These are phyloP conservation scores for Rostratula benghalensis DNA, from an alignment of 2,113 vertebrate species.

Conservation along the genomic window DNA sequence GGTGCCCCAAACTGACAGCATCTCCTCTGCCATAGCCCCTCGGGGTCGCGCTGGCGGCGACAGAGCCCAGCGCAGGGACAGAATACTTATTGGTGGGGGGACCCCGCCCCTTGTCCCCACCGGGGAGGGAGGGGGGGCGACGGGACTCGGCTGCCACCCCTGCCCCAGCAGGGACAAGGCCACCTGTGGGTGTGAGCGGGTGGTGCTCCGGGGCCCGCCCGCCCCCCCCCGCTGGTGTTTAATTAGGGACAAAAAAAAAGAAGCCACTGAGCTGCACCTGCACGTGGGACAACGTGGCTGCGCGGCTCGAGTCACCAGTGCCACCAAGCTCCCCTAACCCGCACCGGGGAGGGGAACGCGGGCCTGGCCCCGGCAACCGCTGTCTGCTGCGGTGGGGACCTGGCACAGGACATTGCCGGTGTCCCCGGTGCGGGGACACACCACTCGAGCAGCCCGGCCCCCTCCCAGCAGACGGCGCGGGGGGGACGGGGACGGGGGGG, in stretches of 20 bases:
- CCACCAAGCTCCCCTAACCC: not conserved
- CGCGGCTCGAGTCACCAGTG: no score
- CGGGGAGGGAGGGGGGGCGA: not conserved
- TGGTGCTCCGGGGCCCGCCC: not conserved
- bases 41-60: not conserved
- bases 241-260: not conserved
- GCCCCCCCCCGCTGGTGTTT: fast-evolving
- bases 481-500: no score
- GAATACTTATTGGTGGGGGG: not conserved
- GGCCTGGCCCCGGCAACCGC: not conserved
- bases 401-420: fast-evolving
- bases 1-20: not conserved
- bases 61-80: not conserved
- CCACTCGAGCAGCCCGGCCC: not conserved
- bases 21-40: not conserved
- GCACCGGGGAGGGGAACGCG: fast-evolving
- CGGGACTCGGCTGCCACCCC: not conserved
- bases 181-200: not conserved
- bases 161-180: not conserved
- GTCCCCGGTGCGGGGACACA: not conserved
- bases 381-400: fast-evolving
- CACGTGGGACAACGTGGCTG: not conserved
- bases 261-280: not conserved
- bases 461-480: not conserved
- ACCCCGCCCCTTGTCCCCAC: not conserved